Percentiles rank a stretch among this genome's conserved stretches.
Evolutionary conservation across 2,797 vertebrate genomes (phyloP).

Genomic region (Eulemur coronatus): DNA sequence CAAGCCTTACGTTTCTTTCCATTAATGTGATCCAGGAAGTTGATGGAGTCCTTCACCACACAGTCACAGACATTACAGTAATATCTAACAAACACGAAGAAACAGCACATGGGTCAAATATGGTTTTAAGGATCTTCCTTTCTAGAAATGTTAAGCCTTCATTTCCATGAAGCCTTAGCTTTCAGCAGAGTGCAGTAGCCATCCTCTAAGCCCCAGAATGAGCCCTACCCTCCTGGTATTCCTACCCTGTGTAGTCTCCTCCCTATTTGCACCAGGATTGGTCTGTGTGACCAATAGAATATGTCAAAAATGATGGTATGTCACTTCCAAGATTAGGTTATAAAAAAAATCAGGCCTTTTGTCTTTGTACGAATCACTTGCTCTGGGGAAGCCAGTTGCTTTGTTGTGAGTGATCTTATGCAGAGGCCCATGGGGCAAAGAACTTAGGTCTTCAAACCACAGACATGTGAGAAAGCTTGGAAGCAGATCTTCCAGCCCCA

Average conservation of each 20-base stretch:
- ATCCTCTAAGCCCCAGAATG: neutral
- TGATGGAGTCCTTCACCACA: conserved; percentile 98
- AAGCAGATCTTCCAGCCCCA: neutral
- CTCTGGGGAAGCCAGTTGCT: neutral
- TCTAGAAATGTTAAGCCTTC: neutral
- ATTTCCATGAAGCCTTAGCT: conserved; percentile 40
- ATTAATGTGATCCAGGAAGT: conserved; percentile 99
- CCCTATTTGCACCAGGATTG: neutral
- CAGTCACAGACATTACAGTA: conserved; percentile 99
- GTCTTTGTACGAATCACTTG: neutral
- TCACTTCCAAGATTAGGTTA: conserved; percentile 28
- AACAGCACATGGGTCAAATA: conserved; percentile 24
- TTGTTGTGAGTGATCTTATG: neutral
- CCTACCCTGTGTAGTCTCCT: neutral
- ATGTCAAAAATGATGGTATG: neutral
- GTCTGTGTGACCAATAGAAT: neutral
- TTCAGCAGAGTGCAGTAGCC: neutral
- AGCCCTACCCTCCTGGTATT: neutral
- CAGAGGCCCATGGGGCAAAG: neutral
- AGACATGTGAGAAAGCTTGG: neutral
- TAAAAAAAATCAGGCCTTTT: neutral
- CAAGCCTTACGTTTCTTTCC: conserved; percentile 96
- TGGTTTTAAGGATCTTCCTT: conserved; percentile 2
- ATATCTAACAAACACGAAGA: conserved; percentile 86
- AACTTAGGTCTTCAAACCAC: conserved; percentile 1